Base-by-base conservation (phyloP, 2,113 vertebrate species). In the Gallinago jamesoni region DNA sequence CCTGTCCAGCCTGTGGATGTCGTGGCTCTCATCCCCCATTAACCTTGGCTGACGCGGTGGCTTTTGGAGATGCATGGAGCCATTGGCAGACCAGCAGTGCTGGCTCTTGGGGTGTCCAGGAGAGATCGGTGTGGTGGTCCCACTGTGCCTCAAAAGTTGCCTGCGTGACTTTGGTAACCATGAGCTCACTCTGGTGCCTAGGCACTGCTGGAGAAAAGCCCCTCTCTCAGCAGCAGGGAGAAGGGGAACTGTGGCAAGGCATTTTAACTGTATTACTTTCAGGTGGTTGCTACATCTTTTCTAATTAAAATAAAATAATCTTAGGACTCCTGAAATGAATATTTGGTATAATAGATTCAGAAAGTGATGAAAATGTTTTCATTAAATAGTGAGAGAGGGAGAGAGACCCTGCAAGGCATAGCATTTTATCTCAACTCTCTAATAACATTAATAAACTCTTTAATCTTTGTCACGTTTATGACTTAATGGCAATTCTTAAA, bases 371-470 rank as follows among this genome's bases (percentile, higher is more conserved):
- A 97, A 97, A 97, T 98, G 96, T 98, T 98, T 98, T 98, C 97
- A 98, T 98, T 98, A 98, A 98, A 96, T 81, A 93, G 94, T 72
- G 94, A 95, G 80, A 95, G 93, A 89, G 63, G 79, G 89, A 96
- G 92, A 97, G 97, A 97, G 97, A 97, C 96, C 98, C 98, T 98
- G 98, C 95, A 97, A 98, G 98, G 97, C 98, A 98, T 82, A 94
- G 94, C 95, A 97, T 98, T 98, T 98, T 97, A 97, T 98, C 98
- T 98, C 96, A 91, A 93, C 89, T 94, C 96, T 97, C 97, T 98
- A 97, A 98, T 98, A 98, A 98, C 96, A 96, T 97, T 98, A 98
- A 98, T 98, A 98, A 98, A 97, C 98, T 97, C 98, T 98, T 98
- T 98, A 98, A 98, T 98, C 97, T 98, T 95, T 95, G 96, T 97